Base-by-base conservation (phyloP, 30 jellyfish, hydroid and myxozoan genomes). In the Sanderia malayensis region DNA sequence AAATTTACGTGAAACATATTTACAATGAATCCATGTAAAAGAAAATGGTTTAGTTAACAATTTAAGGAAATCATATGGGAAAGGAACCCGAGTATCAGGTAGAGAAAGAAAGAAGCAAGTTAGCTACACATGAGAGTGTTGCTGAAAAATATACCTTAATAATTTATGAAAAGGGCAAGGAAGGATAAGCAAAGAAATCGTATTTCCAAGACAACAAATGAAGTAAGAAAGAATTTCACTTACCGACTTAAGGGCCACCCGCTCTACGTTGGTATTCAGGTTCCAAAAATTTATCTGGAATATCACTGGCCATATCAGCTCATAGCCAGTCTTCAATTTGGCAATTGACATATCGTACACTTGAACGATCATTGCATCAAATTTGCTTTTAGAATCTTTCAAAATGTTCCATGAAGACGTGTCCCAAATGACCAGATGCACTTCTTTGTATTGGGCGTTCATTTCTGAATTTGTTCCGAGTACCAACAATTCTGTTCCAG, bases 241-340 rank as follows among this genome's bases (percentile, higher is more conserved):
- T 72, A 81, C 97, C 49, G 91, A 69, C 57, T 67, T 73, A 79
- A 88, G 37, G 10, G 97, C 72, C 0, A 75, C 75, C 69, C 95
- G 74, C 64, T 88, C 95, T 4, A 33, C 73, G 6, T 94, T 95
- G 7, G 97, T 80, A 24, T 88, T 62, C 28, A 81, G 15, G 44
- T 88, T 88, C 97, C 97, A 88, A 26, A 88, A 88, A 58, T 70
- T 70, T 67, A 88, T 88, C 57, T 88, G 97, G 29, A 68, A 47
- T 74, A 88, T 37, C n/a, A 86, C 73, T 11, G 97, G 97, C 88
- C 92, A 81, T 29, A 88, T 67, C 8, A 88, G 63, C 28, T 80
- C 97, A 68, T 67, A 65, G 10, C 97, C 97, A 10, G 46, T 71
- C 34, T 24, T 61, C 15, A 79, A 44, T 27, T 49, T 64, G 26